Evolutionary conservation across 2,797 vertebrate genomes (phyloP), one percentile per base, ranked within the genome.

Genomic region (Notoglanidium macrostoma): DNA sequence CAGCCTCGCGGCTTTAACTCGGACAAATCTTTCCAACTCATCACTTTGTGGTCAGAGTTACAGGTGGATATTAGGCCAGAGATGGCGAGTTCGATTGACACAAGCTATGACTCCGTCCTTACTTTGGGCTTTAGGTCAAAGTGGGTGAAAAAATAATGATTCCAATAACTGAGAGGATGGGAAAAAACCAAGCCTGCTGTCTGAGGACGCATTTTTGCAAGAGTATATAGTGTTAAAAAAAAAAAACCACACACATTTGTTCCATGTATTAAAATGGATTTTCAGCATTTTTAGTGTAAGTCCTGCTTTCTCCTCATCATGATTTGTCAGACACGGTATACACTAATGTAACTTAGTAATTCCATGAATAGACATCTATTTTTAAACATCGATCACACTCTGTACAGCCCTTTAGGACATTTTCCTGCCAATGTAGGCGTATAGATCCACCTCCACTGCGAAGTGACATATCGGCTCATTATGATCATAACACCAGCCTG

Each of bases 21-120:
- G 78, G 83, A 90, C 84, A 78, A 87, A 89, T 89, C 57, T 89
- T 74, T 81, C 44, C 55, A 32, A 54, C 88, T 65, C 65, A 2
- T 61, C 26, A 21, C 65, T 84, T 67, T 35, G 61, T 70, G 78
- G 79, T 86, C 72, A 67, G 79, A 59, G 84, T 78, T 86, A 86
- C 87, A 84, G 80, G 87, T 88, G 54, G 72, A 78, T 86, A 68
- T 88, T 40, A 46, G 44, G 29, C 44, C 73, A 12, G 73, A 32
- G 32, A 78, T 54, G 11, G 54, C 32, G 26, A 11, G 11, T 68
- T 19, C 12, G 49, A 40, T 57, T 51, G 29, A 83, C 35, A 46
- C 74, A 19, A 4, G 23, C 59, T 21, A 0, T 1, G 29, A 82
- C 32, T 78, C 14, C 11, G 35, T 73, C 9, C 46, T 72, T 59